Conservation (phyloP, 2,113 vertebrate species). For the Scomber japonicus region DNA sequence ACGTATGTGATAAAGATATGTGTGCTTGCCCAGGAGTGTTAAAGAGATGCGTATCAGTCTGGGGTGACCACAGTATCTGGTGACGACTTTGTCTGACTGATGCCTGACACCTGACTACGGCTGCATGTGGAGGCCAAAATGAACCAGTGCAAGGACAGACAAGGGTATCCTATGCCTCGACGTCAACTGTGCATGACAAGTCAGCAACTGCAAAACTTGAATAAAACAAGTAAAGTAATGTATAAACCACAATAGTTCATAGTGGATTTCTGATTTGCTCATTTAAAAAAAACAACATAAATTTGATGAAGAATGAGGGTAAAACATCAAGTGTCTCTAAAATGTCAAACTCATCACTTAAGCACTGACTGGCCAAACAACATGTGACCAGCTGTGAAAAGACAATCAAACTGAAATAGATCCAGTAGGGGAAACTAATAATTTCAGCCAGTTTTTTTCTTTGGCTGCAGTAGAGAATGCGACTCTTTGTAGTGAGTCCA, state of each 20-base stretch:
- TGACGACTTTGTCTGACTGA: constrained; percentile 59
- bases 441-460: constrained; percentile 10
- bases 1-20: not conserved
- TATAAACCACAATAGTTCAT: not conserved
- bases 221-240: not conserved
- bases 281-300: not conserved
- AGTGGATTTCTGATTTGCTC: not conserved
- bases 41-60: constrained; percentile 26
- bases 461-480: constrained; percentile 18
- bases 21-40: not conserved
- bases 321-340: not conserved
- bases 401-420: not conserved
- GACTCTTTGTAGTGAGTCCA: constrained; percentile 41
- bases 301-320: not conserved
- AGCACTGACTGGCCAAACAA: not conserved
- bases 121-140: constrained; percentile 50
- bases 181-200: not conserved
- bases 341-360: not conserved
- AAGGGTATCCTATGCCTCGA: constrained; percentile 51
- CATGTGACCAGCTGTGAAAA: constrained; percentile 16
- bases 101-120: constrained; percentile 61
- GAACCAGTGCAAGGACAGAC: constrained; percentile 72
- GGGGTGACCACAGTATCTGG: constrained; percentile 54
- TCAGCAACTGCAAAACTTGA: not conserved
- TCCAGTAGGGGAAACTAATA: not conserved